phyloP scores from a whole-genome alignment of 2,888 invertebrate species.

The Frankliniella fusca region DNA sequence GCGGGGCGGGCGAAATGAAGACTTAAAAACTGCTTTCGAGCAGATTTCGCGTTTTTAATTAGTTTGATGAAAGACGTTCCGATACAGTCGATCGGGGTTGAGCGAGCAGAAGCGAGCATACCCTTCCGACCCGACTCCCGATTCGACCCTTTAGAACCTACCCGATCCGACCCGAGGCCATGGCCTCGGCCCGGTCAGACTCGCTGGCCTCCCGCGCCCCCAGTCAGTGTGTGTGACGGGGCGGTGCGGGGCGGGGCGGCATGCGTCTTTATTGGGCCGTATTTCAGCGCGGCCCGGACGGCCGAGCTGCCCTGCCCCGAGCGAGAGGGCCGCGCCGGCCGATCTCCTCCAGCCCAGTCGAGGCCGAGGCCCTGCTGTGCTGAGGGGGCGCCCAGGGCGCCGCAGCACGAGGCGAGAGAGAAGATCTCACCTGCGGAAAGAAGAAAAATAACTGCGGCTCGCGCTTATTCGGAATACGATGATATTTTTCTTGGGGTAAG shows the following conservation, averaged over 20 bases:
- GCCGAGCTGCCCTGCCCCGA: not conserved
- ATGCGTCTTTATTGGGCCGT: not conserved
- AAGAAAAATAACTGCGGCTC: too few relatives aligned
- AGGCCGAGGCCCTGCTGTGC: not conserved
- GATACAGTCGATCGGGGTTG: not conserved
- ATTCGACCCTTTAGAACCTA: too few relatives aligned
- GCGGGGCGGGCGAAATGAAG: not conserved
- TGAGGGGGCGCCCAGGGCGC: not conserved
- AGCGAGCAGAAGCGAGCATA: too few relatives aligned
- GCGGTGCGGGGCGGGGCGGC: not conserved
- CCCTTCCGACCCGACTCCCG: not conserved
- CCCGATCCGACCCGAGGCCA: too few relatives aligned
- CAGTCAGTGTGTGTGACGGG: not conserved
- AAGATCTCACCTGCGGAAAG: not conserved
- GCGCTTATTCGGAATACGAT: too few relatives aligned
- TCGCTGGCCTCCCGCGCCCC: too few relatives aligned
- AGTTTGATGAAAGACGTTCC: not conserved
- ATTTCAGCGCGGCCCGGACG: not conserved
- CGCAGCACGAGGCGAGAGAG: not conserved
- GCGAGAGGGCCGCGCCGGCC: too few relatives aligned
- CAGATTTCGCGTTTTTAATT: not conserved
- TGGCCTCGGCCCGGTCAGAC: too few relatives aligned
- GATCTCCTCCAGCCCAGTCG: not conserved
- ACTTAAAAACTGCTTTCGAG: not conserved
- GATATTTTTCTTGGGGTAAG: too few relatives aligned